Conservation (phyloP, 1,140 invertebrate genomes). For the Leptinotarsa undecemlineata region DNA sequence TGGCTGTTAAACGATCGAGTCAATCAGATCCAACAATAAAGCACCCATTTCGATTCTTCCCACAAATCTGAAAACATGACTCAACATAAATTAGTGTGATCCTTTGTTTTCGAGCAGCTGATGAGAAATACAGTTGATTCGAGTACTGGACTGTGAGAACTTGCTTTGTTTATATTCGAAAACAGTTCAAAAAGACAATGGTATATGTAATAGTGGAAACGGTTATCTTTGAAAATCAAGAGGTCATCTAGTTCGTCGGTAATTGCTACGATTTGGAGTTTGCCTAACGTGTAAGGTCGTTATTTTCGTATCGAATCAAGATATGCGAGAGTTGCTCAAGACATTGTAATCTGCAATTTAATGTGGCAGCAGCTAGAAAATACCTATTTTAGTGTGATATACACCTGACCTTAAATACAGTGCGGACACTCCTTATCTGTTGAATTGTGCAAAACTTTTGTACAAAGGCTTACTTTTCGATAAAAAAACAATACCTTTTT, state of each 20-base stretch:
- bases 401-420: too few relatives aligned
- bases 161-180: not conserved
- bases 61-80: slow-evolving; percentile 1
- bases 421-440: too few relatives aligned
- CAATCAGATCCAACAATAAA: not conserved
- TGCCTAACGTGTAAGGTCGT: not conserved
- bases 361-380: too few relatives aligned
- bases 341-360: not conserved
- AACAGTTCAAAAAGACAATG: not conserved
- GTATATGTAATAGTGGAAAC: slow-evolving; percentile 3
- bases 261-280: not conserved
- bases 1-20: not conserved
- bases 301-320: not conserved
- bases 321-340: not conserved
- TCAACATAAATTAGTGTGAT: not conserved
- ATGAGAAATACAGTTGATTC: not conserved
- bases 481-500: too few relatives aligned
- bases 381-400: too few relatives aligned
- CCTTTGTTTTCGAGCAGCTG: not conserved
- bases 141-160: not conserved
- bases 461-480: too few relatives aligned
- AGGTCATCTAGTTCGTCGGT: not conserved
- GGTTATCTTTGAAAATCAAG: not conserved
- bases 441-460: too few relatives aligned
- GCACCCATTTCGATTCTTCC: not conserved